Base-by-base conservation (phyloP, 2,888 invertebrate genomes). In the Eueremaeus valkanovi region DNA sequence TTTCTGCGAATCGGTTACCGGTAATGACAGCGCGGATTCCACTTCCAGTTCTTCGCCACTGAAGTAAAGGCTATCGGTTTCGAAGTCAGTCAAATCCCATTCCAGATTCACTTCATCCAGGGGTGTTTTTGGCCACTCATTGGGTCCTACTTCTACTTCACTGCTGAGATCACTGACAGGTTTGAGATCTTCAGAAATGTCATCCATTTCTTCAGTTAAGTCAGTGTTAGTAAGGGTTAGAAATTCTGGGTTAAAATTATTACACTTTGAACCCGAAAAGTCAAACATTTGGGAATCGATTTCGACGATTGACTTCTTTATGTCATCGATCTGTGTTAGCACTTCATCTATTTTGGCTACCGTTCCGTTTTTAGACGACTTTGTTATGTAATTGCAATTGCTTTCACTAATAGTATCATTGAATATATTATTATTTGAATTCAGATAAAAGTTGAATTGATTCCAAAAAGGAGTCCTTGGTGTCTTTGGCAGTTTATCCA, bases 271-370 rank as follows among this genome's bases (percentile, higher is more conserved):
- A 1, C 70, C 75, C 9, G 75, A 49, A 31, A 75, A 36, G 36
- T 75, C 70, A 40, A 51, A 72, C 16, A 75, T 36, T 18, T 75
- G 51, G 24, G 68, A 70, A 61, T 75, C 75, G 24, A 75, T 75
- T 61, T 75, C 75, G 27, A 75, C 75, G 40, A 75, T 75, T 0
- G 75, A 75, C 42, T 72, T 70, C 51, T 75, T 75, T 21, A 75
- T 75, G 42, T 75, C 75, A 42, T 75, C 75, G 21, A 75, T 72
- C 27, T 75, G 75, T n/a, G 68, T 70, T n/a, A 75, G 49, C 24
- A 75, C 75, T 42, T 75, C 70, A 40, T 75, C 75, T n/a, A 75
- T 75, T 55, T 42, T 51, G 31, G 42, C 75, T 0, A 75, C 75
- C 11, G 75, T 75, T 31, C 24, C 1, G 55, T 70, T 70, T 16